Evolutionary conservation across 2,888 invertebrate species (phyloP).

Genomic region (Syrista parreyssii): DNA sequence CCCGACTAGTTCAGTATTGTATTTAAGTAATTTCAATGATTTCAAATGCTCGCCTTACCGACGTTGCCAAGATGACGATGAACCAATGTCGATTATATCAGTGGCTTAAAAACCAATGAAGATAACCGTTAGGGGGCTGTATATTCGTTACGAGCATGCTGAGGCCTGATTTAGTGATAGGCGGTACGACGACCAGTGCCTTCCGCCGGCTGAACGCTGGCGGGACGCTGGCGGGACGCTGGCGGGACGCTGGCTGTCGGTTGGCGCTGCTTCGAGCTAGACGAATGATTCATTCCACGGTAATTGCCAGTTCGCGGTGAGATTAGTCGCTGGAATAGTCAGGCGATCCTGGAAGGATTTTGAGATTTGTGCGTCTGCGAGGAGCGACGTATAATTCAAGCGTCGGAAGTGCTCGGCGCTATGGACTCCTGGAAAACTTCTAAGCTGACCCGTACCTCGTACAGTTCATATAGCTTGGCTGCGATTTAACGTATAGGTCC

Average conservation of each 20-base stretch:
- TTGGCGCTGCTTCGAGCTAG: not conserved
- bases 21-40: not conserved
- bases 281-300: constrained; percentile 56
- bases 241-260: not conserved
- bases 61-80: not conserved
- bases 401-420: constrained; percentile 20
- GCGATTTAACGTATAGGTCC: constrained; percentile 7
- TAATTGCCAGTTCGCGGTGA: constrained; percentile 54
- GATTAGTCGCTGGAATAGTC: constrained; percentile 41
- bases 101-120: not conserved
- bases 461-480: not conserved
- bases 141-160: not conserved
- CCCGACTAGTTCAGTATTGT: not conserved
- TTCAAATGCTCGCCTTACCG: not conserved
- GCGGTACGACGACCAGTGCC: constrained; percentile 22
- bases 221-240: too few relatives aligned
- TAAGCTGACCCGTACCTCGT: not conserved
- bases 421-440: constrained; percentile 12
- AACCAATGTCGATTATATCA: not conserved
- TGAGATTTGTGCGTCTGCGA: constrained; percentile 55
- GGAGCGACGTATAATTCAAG: constrained; percentile 53
- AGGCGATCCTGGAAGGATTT: constrained; percentile 25
- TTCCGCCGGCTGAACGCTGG: constrained; percentile 18
- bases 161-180: constrained; percentile 27
- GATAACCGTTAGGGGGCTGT: not conserved